Percentiles rank a stretch among this genome's conserved stretches.
Conservation (phyloP, 2,113 vertebrate species). For the Drymodes brunneopygia region DNA sequence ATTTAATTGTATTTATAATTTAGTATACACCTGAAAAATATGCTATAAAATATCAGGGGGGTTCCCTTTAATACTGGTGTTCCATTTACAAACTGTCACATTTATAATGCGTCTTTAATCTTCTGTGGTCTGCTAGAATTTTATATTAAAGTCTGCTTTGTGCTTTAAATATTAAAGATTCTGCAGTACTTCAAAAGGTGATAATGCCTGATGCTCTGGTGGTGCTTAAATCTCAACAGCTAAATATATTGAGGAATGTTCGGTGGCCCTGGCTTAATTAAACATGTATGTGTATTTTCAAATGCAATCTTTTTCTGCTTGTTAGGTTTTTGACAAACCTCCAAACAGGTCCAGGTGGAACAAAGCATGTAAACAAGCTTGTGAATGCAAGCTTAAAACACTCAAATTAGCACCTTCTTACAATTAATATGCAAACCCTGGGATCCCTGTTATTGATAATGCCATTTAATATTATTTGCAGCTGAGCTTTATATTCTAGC, state of each 20-base stretch:
- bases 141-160: conserved; percentile 81
- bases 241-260: conserved; percentile 80
- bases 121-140: conserved; percentile 79
- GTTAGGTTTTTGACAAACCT: conserved; percentile 93
- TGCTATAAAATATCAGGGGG: conserved; percentile 75
- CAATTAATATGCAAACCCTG: conserved; percentile 84
- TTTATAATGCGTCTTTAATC: conserved; percentile 81
- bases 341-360: conserved; percentile 97
- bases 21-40: conserved; percentile 79
- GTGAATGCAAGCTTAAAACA: conserved; percentile 88
- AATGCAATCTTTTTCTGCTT: conserved; percentile 89
- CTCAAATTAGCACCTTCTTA: conserved; percentile 92
- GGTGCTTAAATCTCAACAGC: conserved; percentile 82
- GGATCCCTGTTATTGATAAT: conserved; percentile 74
- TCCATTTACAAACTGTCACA: conserved; percentile 84
- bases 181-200: conserved; percentile 88
- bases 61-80: conserved; percentile 76
- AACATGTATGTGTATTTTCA: conserved; percentile 93
- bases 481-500: conserved; percentile 54
- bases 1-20: conserved; percentile 85
- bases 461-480: conserved; percentile 67
- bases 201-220: conserved; percentile 85
- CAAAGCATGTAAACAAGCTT: conserved; percentile 90
- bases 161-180: conserved; percentile 95
- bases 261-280: conserved; percentile 90